Conservation (phyloP, 2,888 invertebrate genomes). For the Biston stratarius region DNA sequence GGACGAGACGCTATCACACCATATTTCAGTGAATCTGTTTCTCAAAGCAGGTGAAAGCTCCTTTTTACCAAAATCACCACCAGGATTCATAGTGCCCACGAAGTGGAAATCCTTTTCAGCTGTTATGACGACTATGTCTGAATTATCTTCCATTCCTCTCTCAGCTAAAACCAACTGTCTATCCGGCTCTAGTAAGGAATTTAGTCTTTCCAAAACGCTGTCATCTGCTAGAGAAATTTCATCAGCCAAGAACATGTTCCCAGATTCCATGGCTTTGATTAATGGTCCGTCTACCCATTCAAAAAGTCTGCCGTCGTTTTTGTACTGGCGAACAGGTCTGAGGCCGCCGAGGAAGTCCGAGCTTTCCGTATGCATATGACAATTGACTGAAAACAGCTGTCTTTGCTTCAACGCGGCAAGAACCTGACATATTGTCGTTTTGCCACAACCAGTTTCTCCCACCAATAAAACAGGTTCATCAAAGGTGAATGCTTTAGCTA, state of each 20-base stretch:
- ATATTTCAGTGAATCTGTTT: conserved; percentile 99
- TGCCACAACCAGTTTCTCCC: conserved; percentile 99
- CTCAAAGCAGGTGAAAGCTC: conserved; percentile 98
- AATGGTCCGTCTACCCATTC: conserved; percentile 99
- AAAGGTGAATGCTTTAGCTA: conserved; percentile 94
- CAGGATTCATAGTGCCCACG: conserved; percentile 99
- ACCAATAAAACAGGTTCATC: conserved; percentile 98
- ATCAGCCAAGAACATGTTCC: conserved; percentile 96
- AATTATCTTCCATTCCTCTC: conserved; percentile 90
- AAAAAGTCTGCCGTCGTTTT: conserved; percentile 90
- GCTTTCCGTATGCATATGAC: conserved; percentile 99
- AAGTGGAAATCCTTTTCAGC: conserved; percentile 94
- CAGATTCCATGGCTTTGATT: conserved; percentile 95
- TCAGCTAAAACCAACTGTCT: conserved; percentile 96
- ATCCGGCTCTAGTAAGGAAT: conserved; percentile 98
- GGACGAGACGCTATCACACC: conserved; percentile 94
- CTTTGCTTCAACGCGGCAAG: conserved; percentile 90
- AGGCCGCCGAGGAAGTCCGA: conserved; percentile 98
- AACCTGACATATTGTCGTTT: conserved; percentile 98
- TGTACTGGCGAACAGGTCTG: conserved; percentile 92
- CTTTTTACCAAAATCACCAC: conserved; percentile 99
- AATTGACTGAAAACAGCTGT: conserved; percentile 94
- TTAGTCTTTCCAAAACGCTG: conserved; percentile 98
- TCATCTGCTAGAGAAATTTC: conserved; percentile 99
- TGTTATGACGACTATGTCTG: conserved; percentile 87